Conservation (phyloP, 2,113 vertebrate species). For the Saccopteryx leptura region DNA sequence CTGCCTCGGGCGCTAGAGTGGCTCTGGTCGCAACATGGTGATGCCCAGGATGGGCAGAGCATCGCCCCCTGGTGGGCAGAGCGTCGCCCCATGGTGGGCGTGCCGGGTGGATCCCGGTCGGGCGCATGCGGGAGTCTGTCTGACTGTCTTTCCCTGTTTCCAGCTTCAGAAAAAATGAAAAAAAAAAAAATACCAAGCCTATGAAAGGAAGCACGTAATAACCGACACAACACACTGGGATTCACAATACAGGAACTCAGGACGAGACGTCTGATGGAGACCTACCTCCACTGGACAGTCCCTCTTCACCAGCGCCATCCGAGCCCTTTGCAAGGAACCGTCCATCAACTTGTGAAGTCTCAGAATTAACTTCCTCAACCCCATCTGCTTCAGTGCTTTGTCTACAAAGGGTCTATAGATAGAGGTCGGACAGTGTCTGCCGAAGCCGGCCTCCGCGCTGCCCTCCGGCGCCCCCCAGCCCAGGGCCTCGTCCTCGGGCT, state of each 20-base stretch:
- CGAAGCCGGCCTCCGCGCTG: constrained; percentile 84
- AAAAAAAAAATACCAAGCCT: background rate
- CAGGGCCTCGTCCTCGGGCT: constrained; percentile 93
- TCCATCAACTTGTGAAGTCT: constrained; percentile 99
- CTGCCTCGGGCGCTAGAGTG: no score
- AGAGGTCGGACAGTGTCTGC: constrained; percentile 94
- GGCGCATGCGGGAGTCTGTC: no score
- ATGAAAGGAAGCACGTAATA: background rate
- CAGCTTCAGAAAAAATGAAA: no score
- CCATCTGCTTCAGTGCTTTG: constrained; percentile 99
- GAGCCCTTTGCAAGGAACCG: constrained; percentile 96
- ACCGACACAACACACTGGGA: background rate
- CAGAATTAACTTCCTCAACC: constrained; percentile 97
- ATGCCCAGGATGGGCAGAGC: no score
- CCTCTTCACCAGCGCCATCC: constrained; percentile 93
- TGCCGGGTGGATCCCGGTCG: no score
- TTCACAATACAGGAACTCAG: background rate
- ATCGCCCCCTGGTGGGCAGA: no score
- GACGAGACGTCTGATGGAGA: constrained; percentile 1
- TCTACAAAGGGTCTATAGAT: constrained; percentile 99
- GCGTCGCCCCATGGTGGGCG: no score
- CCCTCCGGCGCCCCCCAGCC: constrained; percentile 87
- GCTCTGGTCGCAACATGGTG: no score
- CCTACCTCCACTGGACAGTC: constrained; percentile 94
- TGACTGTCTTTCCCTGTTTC: no score